Evolutionary conservation across 2,797 vertebrate species (phyloP).

Genomic region (Notolepis coatsorum): DNA sequence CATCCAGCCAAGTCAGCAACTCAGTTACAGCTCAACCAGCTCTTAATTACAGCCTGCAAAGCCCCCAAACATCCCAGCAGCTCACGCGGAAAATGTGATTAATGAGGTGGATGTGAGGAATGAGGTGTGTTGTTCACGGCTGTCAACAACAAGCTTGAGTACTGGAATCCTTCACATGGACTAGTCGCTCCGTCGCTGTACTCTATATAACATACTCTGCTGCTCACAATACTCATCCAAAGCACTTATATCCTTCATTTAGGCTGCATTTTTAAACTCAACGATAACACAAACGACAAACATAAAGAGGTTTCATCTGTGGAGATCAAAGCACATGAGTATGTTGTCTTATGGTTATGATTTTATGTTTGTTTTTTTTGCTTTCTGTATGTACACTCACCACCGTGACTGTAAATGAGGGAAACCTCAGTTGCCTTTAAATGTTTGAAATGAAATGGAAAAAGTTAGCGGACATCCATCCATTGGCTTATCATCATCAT

Average conservation of each 20-base stretch:
- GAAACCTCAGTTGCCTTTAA: too few species aligned
- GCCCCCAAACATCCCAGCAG: conserved; percentile 67
- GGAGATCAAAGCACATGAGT: conserved; percentile 56
- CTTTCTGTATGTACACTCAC: too few species aligned
- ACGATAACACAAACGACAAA: conserved; percentile 57
- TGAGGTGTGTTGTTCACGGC: conserved; percentile 55
- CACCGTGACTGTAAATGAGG: too few species aligned
- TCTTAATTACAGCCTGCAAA: conserved; percentile 68
- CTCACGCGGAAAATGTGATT: conserved; percentile 72
- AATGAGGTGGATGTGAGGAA: conserved; percentile 66
- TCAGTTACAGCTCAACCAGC: conserved; percentile 67
- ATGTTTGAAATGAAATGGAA: too few species aligned
- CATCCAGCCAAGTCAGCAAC: conserved; percentile 57
- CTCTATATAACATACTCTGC: conserved; percentile 24
- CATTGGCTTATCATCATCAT: too few species aligned
- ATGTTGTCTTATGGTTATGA: too few species aligned
- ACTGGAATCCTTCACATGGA: conserved; percentile 26
- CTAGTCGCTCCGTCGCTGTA: conserved; percentile 18
- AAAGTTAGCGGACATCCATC: too few species aligned
- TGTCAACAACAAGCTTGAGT: conserved; percentile 29
- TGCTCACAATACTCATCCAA: conserved; percentile 51
- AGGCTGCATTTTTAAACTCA: conserved; percentile 54
- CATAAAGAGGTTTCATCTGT: conserved; percentile 71
- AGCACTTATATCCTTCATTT: conserved; percentile 69
- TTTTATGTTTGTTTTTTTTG: too few species aligned